Evolutionary conservation across 1,140 invertebrate genomes (phyloP).

Genomic region (Drosophila pachea): DNA sequence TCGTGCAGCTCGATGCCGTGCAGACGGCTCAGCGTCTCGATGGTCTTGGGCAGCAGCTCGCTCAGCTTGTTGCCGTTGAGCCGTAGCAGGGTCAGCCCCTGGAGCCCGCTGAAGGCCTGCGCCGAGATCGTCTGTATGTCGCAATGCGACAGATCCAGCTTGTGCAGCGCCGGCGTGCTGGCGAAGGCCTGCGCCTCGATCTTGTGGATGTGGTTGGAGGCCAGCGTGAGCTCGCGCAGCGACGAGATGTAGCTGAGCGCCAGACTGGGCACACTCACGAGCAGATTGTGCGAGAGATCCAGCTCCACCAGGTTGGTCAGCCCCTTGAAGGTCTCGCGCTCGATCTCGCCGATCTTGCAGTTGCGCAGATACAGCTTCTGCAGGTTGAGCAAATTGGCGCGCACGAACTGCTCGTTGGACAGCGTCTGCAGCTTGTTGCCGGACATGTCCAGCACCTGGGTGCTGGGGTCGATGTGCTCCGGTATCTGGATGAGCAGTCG

Average conservation of each 20-base stretch:
- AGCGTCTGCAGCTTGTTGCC: conserved; percentile 91
- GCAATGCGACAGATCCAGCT: conserved; percentile 90
- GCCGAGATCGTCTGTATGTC: conserved; percentile 86
- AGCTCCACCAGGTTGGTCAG: conserved; percentile 93
- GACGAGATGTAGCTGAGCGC: conserved; percentile 89
- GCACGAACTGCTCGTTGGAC: conserved; percentile 88
- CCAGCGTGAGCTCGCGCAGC: conserved; percentile 88
- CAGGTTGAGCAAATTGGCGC: conserved; percentile 89
- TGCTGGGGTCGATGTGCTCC: conserved; percentile 89
- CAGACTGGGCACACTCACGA: conserved; percentile 87
- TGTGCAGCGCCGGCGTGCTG: conserved; percentile 87
- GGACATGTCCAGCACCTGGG: conserved; percentile 93
- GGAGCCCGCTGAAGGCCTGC: conserved; percentile 88
- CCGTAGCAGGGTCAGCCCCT: conserved; percentile 88
- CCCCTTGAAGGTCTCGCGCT: conserved; percentile 88
- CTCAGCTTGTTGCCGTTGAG: conserved; percentile 89
- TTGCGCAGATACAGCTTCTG: conserved; percentile 90
- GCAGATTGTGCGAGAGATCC: conserved; percentile 90
- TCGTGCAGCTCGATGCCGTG: conserved; percentile 92
- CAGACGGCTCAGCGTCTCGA: conserved; percentile 86
- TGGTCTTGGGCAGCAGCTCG: conserved; percentile 85
- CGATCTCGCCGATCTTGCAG: conserved; percentile 91
- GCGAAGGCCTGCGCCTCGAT: conserved; percentile 88
- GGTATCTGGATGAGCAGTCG: conserved; percentile 89
- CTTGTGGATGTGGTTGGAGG: conserved; percentile 89